Evolutionary conservation across 2,113 vertebrate species (phyloP), one percentile per base, ranked within the genome.

Genomic region (Nycticryphes semicollaris): DNA sequence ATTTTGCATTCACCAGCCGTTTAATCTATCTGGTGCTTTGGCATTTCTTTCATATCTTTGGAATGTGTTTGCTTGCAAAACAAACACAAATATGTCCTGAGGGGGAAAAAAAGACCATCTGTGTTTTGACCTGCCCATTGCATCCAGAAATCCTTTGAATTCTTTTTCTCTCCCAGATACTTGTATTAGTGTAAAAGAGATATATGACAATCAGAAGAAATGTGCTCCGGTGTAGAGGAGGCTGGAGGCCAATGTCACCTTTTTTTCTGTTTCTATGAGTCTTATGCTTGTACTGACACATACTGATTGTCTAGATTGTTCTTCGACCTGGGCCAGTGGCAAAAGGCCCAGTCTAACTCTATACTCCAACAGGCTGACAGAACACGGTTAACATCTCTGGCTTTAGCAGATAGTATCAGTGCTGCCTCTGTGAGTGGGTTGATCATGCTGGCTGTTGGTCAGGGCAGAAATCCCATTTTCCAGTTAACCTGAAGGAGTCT

Each of bases 11-110:
- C 57, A 72, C 43, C 62, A 68, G 18, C 15, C 62, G 62, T 76
- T 79, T 91, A 85, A 90, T 93, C 39, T 72, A 59, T 59, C 68
- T 87, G 20, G 23, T 39, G 47, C 59, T 80, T 73, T 73, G 62
- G 48, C 24, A 79, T 95, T 90, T 94, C 35, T 91, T 93, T 90
- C 60, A 91, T 94, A 86, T 66, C 41, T 54, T 91, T 80, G 90
- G 84, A 94, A 96, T 88, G 62, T 50, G 5, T 85, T 89, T 91
- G 12, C 72, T 90, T 79, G 72, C 90, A 85, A 88, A 90, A 19
- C 25, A 91, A 87, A 85, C 11, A 66, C 12, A 87, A 85, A 54
- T 53, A 76, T 16, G 20, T 31, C 54, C 67, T 19, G 25, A 31
- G 30, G 21, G 6, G 6, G 1, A 8, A 4, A 4, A 33, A 66